Conservation (phyloP, 2,888 invertebrate genomes). For the Chouioia cunea region DNA sequence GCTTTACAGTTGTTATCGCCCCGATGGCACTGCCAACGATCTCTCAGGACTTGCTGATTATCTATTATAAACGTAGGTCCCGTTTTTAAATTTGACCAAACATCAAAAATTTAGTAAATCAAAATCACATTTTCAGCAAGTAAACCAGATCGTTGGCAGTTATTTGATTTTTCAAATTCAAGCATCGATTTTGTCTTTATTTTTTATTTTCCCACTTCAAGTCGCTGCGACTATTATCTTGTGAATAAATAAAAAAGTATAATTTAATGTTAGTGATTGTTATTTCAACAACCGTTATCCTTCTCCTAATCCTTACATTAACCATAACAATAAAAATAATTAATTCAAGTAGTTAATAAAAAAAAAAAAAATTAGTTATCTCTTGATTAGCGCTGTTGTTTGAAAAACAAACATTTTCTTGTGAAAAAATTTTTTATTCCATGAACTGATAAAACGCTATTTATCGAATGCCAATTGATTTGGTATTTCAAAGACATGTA, state of each 20-base stretch:
- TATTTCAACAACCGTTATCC: constrained; percentile 6
- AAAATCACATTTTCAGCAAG: no score
- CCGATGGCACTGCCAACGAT: constrained; percentile 44
- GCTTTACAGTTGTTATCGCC: constrained; percentile 50
- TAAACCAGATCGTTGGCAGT: constrained; percentile 35
- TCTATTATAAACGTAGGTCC: no score
- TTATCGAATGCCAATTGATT: no score
- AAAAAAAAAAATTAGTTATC: no score
- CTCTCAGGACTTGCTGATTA: background rate
- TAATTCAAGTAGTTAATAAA: no score
- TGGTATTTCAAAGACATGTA: no score
- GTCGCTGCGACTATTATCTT: constrained; percentile 57
- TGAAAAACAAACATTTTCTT: no score
- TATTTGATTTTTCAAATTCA: constrained; percentile 38
- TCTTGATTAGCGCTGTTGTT: no score
- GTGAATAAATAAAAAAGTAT: constrained; percentile 63
- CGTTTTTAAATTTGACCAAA: no score
- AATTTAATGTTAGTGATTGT: constrained; percentile 48
- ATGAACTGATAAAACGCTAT: no score
- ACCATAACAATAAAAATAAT: background rate
- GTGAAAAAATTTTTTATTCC: no score
- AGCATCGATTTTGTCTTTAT: constrained; percentile 29
- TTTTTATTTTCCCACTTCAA: constrained; percentile 37
- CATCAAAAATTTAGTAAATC: no score
- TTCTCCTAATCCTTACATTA: constrained; percentile 18